Evolutionary conservation across 2,797 vertebrate species (phyloP), one percentile per base, ranked within the genome.

Genomic region (Hippocampus kuda): DNA sequence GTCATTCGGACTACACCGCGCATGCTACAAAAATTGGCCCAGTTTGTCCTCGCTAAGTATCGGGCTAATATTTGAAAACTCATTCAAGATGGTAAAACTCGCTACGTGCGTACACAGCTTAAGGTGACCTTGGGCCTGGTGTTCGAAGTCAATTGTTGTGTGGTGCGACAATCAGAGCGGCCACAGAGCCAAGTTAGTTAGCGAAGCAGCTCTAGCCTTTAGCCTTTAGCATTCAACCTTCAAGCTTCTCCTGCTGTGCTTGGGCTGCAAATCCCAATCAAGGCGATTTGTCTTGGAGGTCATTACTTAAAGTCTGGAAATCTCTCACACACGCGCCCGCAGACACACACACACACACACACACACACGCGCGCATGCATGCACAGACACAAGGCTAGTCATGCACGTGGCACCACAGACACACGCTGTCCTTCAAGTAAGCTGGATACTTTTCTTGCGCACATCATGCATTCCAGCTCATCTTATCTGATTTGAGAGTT

Each of bases 221-320:
- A 60, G 66, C 42, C 57, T 67, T 65, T 70, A 41, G 72, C 70
- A 68, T 68, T 46, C 69, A 51, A 30, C 24, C 54, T 34, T 13
- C 34, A 41, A 11, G 66, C 70, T 66, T 66, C 61, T 1, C 20
- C 75, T 71, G 70, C 77, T 68, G 68, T 63, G 54, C 75, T 72
- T 84, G 73, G 79, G 80, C 81, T 77, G 49, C 44, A 89, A 88
- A 90, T 88, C 82, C 84, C 77, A 79, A 82, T 84, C 81, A 86
- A 78, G 81, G 56, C 79, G 87, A 88, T 88, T 88, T 86, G 67
- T 77, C 73, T 73, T 77, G 75, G 81, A 88, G 77, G 85, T 87
- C 87, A 86, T 79, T 70, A 72, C 73, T 77, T 54, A 75, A 22
- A 65, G 67, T 74, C 63, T 42, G 68, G 48, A 65, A 67, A 57